These are phyloP conservation scores for Cryptoblepharus egeriae DNA, from an alignment of 2,797 vertebrate species.

Conservation along the genomic window DNA sequence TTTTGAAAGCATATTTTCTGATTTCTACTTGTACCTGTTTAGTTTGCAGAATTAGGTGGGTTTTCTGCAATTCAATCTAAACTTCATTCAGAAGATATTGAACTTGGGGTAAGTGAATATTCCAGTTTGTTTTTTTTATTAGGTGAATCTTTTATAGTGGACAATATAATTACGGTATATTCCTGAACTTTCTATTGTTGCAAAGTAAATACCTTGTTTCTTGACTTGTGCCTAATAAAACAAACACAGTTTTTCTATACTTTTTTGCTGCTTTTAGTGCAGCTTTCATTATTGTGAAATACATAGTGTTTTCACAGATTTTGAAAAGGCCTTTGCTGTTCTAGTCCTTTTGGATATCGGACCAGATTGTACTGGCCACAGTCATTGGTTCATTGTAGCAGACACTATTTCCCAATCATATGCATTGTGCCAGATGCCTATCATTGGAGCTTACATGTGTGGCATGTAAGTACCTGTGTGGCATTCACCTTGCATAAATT, in stretches of 20 bases:
- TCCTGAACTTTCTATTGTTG: constrained; percentile 8
- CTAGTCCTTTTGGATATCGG: constrained; percentile 1
- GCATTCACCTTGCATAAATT: not conserved
- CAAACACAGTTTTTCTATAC: not conserved
- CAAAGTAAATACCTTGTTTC: not conserved
- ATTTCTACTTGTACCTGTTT: constrained; percentile 28
- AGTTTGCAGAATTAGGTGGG: constrained; percentile 98
- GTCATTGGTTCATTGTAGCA: not conserved
- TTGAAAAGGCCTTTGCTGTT: not conserved
- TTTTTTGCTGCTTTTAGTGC: not conserved
- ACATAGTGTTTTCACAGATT: no score
- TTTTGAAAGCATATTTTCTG: no score
- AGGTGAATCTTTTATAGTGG: not conserved
- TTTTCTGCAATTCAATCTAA: constrained; percentile 96
- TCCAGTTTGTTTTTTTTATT: not conserved
- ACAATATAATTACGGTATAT: not conserved
- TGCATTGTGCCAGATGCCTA: not conserved
- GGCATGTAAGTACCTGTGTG: not conserved
- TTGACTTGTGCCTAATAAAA: not conserved
- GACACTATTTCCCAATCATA: not conserved
- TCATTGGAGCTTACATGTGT: not conserved
- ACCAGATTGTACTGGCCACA: not conserved
- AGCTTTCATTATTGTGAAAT: not conserved
- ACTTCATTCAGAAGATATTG: constrained; percentile 92
- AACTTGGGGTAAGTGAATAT: constrained; percentile 91